Evolutionary conservation across 2,113 vertebrate genomes (phyloP), one percentile per base, ranked within the genome.

Genomic region (Trochalopteron elliotii): DNA sequence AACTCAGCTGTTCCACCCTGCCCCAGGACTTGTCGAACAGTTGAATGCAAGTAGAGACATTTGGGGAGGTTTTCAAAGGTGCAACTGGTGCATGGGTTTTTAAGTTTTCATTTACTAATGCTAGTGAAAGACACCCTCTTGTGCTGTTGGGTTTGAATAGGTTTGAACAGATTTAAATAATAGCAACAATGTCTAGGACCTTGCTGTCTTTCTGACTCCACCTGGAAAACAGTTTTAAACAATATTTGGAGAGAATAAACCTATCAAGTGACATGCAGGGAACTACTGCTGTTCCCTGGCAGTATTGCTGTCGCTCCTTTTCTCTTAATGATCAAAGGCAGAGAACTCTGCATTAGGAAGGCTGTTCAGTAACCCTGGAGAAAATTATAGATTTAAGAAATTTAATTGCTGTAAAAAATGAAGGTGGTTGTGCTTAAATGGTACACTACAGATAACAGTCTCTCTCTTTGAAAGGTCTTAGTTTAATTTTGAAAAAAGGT

Each of bases 391-490:
- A 61, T 87, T 56, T 90, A 70, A 85, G 42, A 77, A 93, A 81
- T 74, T 6, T 83, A 86, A 90, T 88, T 95, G 79, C 78, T 90
- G 25, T 74, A 25, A 69, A 93, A 91, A 87, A 63, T 78, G 35
- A 74, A 71, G 15, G 31, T 74, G 27, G n/a, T 81, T 89, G 11
- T 61, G 20, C 23, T 79, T 80, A 83, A 81, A 40, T 67, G 55
- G 27, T 70, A 33, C 33, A 42, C 33, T 74, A 77, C 30, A 89
- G 35, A 47, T 52, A 83, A 56, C 5, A 86, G n/a, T 70, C 15
- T 78, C 25, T 70, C 4, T 57, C 57, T 79, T 16, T 12, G 33
- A 23, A 65, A 91, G 28, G 20, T 79, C 15, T 83, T 35, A 59
- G 39, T 33, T 52, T 55, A 53, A 50, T 37, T 87, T 72, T 63